A percentile compares a stretch with the other conserved stretches of the same genome.
Conservation (phyloP, 2,888 invertebrate genomes). For the Eretmocerus hayati region DNA sequence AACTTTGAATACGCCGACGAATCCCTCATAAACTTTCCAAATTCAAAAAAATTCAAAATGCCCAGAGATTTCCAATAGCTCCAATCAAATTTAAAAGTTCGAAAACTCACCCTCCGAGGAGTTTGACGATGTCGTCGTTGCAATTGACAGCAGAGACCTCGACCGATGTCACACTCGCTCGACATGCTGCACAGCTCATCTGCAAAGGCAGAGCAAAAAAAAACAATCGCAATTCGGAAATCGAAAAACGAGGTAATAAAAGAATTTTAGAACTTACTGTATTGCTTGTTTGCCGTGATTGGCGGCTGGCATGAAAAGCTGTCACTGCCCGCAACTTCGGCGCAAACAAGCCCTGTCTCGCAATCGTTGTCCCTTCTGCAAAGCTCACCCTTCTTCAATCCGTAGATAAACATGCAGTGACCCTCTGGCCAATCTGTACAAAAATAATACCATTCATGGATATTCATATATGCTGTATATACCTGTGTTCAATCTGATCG, state of each 20-base stretch:
- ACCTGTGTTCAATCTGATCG: too few species aligned
- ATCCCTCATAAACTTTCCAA: too few species aligned
- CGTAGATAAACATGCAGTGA: conserved; percentile 62
- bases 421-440: conserved; percentile 46
- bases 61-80: too few species aligned
- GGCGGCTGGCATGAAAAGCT: conserved; percentile 74
- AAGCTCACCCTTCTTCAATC: conserved; percentile 72
- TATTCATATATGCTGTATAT: too few species aligned
- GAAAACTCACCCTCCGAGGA: conserved; percentile 71
- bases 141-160: conserved; percentile 81
- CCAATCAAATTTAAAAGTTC: too few species aligned
- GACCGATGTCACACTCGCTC: conserved; percentile 76
- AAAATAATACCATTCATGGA: too few species aligned
- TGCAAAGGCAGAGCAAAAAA: conserved; percentile 28
- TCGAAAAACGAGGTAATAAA: background rate
- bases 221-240: background rate
- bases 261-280: conserved; percentile 50
- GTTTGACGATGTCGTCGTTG: conserved; percentile 80
- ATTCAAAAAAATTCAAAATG: too few species aligned
- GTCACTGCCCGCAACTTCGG: conserved; percentile 61
- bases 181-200: conserved; percentile 77
- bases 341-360: conserved; percentile 74
- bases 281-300: conserved; percentile 69
- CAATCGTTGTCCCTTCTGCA: conserved; percentile 80
- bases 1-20: too few species aligned